A percentile compares a stretch with the other conserved stretches of the same genome.
These are phyloP conservation scores for Spermophilus dauricus DNA, from an alignment of 2,113 vertebrate species.

Conservation along the genomic window DNA sequence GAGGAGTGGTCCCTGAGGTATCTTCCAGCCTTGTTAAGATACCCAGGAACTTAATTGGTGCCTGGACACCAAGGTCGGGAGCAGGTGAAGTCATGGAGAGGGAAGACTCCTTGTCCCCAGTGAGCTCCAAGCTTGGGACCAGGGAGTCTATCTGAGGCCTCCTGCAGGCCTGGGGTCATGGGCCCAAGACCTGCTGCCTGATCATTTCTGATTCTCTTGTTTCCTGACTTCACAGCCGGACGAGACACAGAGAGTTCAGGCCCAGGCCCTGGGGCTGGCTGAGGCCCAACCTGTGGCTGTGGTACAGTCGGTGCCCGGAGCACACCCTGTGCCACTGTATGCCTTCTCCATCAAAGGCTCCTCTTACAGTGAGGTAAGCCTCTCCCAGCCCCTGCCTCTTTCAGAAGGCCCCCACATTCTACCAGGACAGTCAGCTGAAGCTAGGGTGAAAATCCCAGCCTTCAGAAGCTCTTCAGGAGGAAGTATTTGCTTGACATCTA, in stretches of 20 bases:
- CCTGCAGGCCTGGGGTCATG: neutral
- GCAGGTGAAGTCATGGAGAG: neutral
- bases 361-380: slow-evolving; percentile 65
- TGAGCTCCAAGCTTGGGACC: neutral
- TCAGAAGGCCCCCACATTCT: neutral
- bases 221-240: slow-evolving; percentile 41
- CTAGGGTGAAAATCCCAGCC: neutral
- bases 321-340: neutral
- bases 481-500: neutral
- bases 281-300: slow-evolving; percentile 7
- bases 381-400: neutral
- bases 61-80: neutral
- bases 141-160: neutral
- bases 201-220: neutral
- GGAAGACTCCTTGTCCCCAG: neutral
- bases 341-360: slow-evolving; percentile 73
- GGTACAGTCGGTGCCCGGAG: slow-evolving; percentile 54
- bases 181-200: neutral
- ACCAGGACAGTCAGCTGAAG: neutral
- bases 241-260: neutral
- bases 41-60: neutral
- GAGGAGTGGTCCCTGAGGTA: neutral
- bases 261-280: neutral
- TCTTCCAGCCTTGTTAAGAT: neutral
- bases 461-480: neutral